Evolutionary conservation across 2,113 vertebrate species (phyloP).

Genomic region (Phalacrocorax aristotelis): DNA sequence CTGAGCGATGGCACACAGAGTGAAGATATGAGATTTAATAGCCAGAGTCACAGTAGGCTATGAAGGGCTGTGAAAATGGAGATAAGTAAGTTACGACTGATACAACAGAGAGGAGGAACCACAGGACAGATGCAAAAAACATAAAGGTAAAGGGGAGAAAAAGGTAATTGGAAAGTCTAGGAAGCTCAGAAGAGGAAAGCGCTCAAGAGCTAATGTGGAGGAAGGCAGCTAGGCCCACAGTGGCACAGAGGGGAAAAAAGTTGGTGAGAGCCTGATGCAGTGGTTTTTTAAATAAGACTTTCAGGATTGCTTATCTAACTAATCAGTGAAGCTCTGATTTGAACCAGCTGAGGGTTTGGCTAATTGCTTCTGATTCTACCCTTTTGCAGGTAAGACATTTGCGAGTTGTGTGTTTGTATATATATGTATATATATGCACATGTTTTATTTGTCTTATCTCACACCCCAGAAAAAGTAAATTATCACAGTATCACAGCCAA

Average conservation of each 20-base stretch:
- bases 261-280: background rate
- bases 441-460: background rate
- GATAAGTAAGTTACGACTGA: background rate
- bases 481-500: background rate
- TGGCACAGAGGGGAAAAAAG: background rate
- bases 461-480: background rate
- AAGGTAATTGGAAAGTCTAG: background rate
- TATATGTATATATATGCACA: fast-evolving
- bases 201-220: background rate
- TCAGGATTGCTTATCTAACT: background rate
- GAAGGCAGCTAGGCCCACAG: background rate
- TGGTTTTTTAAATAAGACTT: background rate
- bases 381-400: background rate
- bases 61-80: background rate
- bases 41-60: background rate
- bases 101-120: background rate
- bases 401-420: too few species aligned
- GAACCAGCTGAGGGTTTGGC: background rate
- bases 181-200: background rate
- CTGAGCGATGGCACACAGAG: background rate
- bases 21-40: background rate
- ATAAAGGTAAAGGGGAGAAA: background rate
- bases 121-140: background rate
- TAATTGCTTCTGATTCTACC: background rate
- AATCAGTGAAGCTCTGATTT: background rate